Evolutionary conservation across 2,888 invertebrate genomes (phyloP).

Genomic region (Fragum whitleyi): DNA sequence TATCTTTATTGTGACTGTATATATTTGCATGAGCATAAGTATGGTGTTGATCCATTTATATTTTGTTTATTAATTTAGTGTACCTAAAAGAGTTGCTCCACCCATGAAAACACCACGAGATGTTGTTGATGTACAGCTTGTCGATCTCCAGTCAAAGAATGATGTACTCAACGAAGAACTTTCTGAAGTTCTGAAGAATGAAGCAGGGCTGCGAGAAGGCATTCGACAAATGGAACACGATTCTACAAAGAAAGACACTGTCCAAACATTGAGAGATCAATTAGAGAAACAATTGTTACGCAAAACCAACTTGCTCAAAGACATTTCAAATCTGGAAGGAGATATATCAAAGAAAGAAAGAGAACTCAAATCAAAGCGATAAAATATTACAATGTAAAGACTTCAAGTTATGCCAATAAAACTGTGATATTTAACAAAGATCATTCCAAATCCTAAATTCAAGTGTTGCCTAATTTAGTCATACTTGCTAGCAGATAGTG

Average conservation of each 20-base stretch:
- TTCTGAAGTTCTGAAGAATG: conserved; percentile 69
- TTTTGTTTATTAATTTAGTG: conserved; percentile 59
- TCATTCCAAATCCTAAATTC: neutral
- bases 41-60: too few species aligned
- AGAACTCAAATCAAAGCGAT: conserved; percentile 55
- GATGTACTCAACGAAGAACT: conserved; percentile 77
- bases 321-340: conserved; percentile 73
- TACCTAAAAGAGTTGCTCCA: conserved; percentile 59
- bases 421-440: neutral
- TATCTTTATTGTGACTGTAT: too few species aligned
- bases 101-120: conserved; percentile 69
- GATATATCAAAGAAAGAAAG: conserved; percentile 78
- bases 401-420: neutral
- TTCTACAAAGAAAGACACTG: conserved; percentile 41
- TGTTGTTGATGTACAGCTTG: conserved; percentile 75
- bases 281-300: conserved; percentile 66
- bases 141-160: conserved; percentile 73
- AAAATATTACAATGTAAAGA: neutral
- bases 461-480: too few species aligned
- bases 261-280: conserved; percentile 64
- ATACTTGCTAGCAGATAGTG: too few species aligned
- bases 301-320: conserved; percentile 74
- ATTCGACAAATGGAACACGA: conserved; percentile 67
- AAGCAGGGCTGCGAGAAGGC: conserved; percentile 75
- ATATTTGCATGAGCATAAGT: too few species aligned